A percentile compares a stretch with the other conserved stretches of the same genome.
phyloP scores from a whole-genome alignment of 2,113 vertebrate species.

The Parus major region DNA sequence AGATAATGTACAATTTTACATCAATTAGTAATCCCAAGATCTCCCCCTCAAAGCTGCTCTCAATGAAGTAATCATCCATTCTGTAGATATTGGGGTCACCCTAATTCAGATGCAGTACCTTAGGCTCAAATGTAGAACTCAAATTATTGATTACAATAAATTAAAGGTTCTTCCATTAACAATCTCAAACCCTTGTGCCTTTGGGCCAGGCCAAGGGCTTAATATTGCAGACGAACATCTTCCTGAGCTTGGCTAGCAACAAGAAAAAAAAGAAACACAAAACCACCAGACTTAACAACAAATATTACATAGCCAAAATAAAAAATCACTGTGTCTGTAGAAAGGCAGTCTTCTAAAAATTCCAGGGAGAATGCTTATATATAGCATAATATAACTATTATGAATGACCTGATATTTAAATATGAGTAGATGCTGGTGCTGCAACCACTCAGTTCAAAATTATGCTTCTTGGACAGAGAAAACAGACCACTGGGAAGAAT shows the following conservation, averaged over 20 bases:
- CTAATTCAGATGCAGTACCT: neutral
- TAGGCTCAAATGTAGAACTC: neutral
- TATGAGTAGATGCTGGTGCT: neutral
- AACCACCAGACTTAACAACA: neutral
- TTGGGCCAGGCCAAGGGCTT: neutral
- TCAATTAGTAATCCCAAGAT: neutral
- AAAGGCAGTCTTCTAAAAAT: neutral
- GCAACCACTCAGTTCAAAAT: neutral
- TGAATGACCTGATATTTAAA: neutral
- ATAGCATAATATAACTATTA: neutral
- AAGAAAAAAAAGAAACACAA: neutral
- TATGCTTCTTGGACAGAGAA: neutral
- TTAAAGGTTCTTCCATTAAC: neutral
- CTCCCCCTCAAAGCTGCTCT: neutral
- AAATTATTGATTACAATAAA: neutral
- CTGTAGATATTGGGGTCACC: fast-evolving
- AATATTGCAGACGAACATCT: neutral
- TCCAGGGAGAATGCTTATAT: neutral
- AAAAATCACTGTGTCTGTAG: neutral
- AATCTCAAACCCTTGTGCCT: neutral
- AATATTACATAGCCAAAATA: neutral
- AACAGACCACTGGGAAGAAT: neutral
- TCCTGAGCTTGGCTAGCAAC: neutral
- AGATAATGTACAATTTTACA: neutral
- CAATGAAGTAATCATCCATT: neutral